phyloP scores from a whole-genome alignment of 1,140 invertebrate species.

The Diprion similis region DNA sequence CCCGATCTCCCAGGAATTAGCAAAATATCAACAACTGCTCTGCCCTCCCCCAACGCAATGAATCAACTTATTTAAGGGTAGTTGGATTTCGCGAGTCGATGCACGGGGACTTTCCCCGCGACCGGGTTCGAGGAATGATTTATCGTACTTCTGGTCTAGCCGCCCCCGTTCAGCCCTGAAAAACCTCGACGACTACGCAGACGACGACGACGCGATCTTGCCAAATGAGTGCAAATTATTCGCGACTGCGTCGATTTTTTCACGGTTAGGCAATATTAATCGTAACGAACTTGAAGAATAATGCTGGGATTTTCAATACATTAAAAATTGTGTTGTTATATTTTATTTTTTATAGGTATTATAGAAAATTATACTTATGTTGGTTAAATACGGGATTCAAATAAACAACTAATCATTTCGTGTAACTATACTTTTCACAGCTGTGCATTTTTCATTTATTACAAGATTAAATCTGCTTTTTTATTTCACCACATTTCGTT shows the following conservation, averaged over 20 bases:
- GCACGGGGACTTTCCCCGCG: slow-evolving; percentile 46
- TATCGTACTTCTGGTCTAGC: slow-evolving; percentile 54
- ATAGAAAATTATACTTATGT: too few species aligned
- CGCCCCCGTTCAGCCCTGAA: slow-evolving; percentile 29
- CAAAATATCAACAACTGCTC: slow-evolving; percentile 50
- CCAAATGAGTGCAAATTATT: slow-evolving; percentile 51
- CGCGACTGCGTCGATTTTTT: slow-evolving; percentile 32
- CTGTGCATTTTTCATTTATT: too few species aligned
- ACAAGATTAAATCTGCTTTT: too few species aligned
- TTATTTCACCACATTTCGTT: too few species aligned
- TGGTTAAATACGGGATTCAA: too few species aligned
- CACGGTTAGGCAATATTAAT: too few species aligned
- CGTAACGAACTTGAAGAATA: too few species aligned
- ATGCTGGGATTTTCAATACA: too few species aligned
- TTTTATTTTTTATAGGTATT: too few species aligned
- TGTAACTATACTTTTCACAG: too few species aligned
- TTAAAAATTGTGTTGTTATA: too few species aligned
- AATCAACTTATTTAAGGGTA: slow-evolving; percentile 64
- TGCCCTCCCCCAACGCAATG: slow-evolving; percentile 39
- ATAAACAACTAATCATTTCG: too few species aligned
- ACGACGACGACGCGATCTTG: slow-evolving; percentile 17
- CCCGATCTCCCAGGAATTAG: slow-evolving; percentile 51
- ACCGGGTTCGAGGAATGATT: slow-evolving; percentile 54
- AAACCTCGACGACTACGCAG: slow-evolving; percentile 19
- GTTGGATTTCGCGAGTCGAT: slow-evolving; percentile 62